These are phyloP conservation scores for Sialia sialis DNA, from an alignment of 2,113 vertebrate species.

Conservation along the genomic window DNA sequence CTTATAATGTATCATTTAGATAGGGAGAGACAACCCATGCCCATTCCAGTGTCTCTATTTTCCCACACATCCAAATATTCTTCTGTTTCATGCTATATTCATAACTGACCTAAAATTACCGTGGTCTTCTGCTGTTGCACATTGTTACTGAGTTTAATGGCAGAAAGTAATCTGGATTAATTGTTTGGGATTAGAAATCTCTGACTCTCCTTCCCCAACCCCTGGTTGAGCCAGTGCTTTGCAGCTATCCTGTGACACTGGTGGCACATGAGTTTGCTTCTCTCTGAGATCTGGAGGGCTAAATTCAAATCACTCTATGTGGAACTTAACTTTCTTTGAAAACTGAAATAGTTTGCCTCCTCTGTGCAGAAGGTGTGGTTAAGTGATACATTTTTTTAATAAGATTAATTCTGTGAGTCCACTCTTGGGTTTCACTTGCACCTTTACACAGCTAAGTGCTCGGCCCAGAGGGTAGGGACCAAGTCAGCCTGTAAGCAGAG, in stretches of 20 bases:
- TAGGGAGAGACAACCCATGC: not conserved
- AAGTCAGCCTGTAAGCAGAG: not conserved
- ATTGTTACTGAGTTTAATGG: not conserved
- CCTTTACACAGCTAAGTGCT: not conserved
- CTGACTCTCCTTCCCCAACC: accelerated
- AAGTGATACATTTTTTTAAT: not conserved
- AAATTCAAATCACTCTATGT: not conserved
- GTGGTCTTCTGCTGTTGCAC: not conserved
- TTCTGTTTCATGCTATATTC: not conserved
- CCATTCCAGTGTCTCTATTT: not conserved
- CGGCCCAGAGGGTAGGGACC: not conserved
- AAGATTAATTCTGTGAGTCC: not conserved
- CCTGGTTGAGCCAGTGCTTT: not conserved
- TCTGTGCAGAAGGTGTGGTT: not conserved
- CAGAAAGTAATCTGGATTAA: not conserved
- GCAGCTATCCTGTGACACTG: not conserved
- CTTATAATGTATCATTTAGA: not conserved
- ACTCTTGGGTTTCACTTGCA: not conserved
- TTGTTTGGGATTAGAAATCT: not conserved
- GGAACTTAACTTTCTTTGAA: not conserved
- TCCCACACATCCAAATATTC: not conserved
- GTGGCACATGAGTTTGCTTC: not conserved
- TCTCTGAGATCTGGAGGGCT: not conserved
- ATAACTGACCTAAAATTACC: not conserved
- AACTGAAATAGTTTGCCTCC: not conserved